These are phyloP conservation scores for Trachythela sp. DNA, from an alignment of 64 coral and sea anemone genomes.

Conservation along the genomic window DNA sequence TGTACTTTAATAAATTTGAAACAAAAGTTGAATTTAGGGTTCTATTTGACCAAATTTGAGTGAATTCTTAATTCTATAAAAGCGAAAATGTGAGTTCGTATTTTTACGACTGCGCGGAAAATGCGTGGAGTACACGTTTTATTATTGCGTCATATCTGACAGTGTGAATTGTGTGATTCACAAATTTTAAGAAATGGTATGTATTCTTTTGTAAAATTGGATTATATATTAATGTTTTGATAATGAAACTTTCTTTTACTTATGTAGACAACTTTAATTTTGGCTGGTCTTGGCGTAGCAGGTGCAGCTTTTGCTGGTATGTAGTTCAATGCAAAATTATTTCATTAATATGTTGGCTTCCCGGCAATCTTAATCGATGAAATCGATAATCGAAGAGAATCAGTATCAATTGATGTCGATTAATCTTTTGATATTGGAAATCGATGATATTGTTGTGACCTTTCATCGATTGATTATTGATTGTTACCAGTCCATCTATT, in stretches of 20 bases:
- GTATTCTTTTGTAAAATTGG: background rate
- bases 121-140: background rate
- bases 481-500: too few relatives aligned
- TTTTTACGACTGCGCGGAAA: background rate
- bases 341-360: too few relatives aligned
- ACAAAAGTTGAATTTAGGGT: background rate
- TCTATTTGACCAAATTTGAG: background rate
- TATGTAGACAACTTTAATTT: slow-evolving; percentile 65
- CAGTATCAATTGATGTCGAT: too few relatives aligned
- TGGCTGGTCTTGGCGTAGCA: slow-evolving; percentile 91
- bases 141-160: background rate
- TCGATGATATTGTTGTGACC: too few relatives aligned
- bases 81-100: background rate
- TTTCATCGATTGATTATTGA: too few relatives aligned
- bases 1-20: background rate
- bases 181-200: background rate
- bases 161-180: background rate
- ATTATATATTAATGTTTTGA: background rate
- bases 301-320: slow-evolving; percentile 83
- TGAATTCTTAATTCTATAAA: background rate
- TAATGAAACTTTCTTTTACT: background rate
- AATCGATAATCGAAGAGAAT: too few relatives aligned
- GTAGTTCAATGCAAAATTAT: background rate
- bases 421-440: too few relatives aligned
- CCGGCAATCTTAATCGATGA: too few relatives aligned